Conservation (phyloP, 2,888 invertebrate species). For the Podotricha telesiphe region DNA sequence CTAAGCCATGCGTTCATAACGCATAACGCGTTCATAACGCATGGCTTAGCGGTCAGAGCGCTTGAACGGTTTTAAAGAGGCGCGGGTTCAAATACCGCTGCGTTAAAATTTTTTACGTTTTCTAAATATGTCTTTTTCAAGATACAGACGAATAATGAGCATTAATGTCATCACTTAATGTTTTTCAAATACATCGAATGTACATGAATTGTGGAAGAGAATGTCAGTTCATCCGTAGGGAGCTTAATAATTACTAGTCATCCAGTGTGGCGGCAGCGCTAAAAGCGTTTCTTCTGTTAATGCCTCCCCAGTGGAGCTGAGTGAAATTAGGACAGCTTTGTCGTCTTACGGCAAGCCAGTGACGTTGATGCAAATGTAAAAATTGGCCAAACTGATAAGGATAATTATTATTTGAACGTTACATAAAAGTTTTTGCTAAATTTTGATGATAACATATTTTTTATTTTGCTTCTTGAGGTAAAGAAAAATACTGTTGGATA, state of each 20-base stretch:
- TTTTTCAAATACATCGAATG: constrained; percentile 25
- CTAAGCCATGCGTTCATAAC: no score
- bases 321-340: constrained; percentile 44
- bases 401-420: not conserved
- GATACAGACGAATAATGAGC: no score
- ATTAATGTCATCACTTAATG: no score
- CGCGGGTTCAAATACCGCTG: no score
- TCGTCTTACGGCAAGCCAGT: constrained; percentile 32
- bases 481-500: no score
- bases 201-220: constrained; percentile 34
- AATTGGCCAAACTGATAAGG: constrained; percentile 23
- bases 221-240: constrained; percentile 41
- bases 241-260: constrained; percentile 43
- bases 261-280: constrained; percentile 41
- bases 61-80: no score
- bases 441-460: not conserved
- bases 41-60: no score
- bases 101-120: no score
- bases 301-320: constrained; percentile 42
- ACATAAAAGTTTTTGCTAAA: not conserved
- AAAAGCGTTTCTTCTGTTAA: constrained; percentile 47
- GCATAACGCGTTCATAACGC: no score
- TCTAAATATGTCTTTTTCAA: no score
- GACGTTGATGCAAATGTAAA: constrained; percentile 23
- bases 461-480: no score